Evolutionary conservation across 92 coral and sea anemone genomes (phyloP), one percentile per base, ranked within the genome.

Genomic region (Pocillopora grandis): DNA sequence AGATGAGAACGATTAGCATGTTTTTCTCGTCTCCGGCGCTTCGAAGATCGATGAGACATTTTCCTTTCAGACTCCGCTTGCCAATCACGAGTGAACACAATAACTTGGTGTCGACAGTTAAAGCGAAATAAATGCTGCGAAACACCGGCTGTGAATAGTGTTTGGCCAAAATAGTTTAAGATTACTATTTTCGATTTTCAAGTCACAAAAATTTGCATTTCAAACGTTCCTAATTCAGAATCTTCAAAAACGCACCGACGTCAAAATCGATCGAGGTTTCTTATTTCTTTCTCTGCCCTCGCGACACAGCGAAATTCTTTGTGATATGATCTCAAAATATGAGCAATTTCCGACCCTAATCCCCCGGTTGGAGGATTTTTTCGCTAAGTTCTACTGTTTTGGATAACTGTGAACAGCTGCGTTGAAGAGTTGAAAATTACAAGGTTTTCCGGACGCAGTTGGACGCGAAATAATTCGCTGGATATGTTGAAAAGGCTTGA

Each of bases 321-420:
- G 80, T 73, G 62, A 83, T 64, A 62, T 64, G 80, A 83, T 83
- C 86, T 83, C 16, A 73, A 83, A 73, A 83, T 83, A 83, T 73
- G 62, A 73, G 71, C 79, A 62, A 72, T 83, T 83, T 83, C 86
- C 80, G 80, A 72, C 80, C 27, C 80, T 74, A 83, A 73, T 83
- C 80, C 86, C 42, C 33, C 57, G 68, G 3, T 74, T 17, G 61
- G 48, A 13, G 62, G 57, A 11, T 71, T 12, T 73, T 83, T 52
- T 35, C 18, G 31, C 64, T 23, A 27, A 15, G 63, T 73, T 63
- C 75, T 73, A 23, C 85, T 71, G 65, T 73, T 63, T 62, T 48
- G 80, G 36, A 64, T 52, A 72, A 75, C 65, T 19, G 35, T 62
- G 23, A 75, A 83, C 86, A 83, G 86, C 86, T 83, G 85, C 21